phyloP scores from a whole-genome alignment of 2,888 invertebrate genomes.

The Phanerotoma sp. region DNA sequence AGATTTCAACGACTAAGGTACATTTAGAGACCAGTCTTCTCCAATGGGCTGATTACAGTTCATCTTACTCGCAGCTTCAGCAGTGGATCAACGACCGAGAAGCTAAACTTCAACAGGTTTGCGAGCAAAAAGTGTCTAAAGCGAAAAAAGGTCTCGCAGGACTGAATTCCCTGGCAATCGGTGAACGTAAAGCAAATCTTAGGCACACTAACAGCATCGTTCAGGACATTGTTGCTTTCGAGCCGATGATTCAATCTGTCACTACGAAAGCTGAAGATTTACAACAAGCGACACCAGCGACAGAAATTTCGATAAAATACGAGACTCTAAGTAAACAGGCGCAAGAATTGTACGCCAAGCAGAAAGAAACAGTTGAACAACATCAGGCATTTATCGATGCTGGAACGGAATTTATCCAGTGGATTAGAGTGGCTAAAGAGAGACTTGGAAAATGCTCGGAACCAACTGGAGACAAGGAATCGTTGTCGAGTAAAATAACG shows the following conservation, averaged over 20 bases:
- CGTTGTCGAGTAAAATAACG: conserved; percentile 80
- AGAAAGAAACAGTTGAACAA: conserved; percentile 86
- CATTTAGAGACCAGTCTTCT: conserved; percentile 85
- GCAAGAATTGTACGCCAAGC: conserved; percentile 83
- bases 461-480: conserved; percentile 89
- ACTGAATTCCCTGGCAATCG: conserved; percentile 75
- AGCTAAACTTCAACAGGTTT: conserved; percentile 87
- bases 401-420: conserved; percentile 87
- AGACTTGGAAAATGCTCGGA: conserved; percentile 88
- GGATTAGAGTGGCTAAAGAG: conserved; percentile 91
- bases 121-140: conserved; percentile 79
- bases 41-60: conserved; percentile 96
- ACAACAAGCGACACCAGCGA: conserved; percentile 86
- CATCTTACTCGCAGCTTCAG: conserved; percentile 87
- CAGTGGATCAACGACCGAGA: conserved; percentile 95
- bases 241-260: conserved; percentile 96
- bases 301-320: conserved; percentile 89
- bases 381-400: conserved; percentile 91
- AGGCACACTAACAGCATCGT: conserved; percentile 92
- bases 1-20: conserved; percentile 89
- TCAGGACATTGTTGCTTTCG: conserved; percentile 94
- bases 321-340: conserved; percentile 88
- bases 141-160: conserved; percentile 78
- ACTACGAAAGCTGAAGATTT: conserved; percentile 91
- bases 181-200: conserved; percentile 85